Conservation (phyloP, 2,888 invertebrate genomes). For the Oligia strigilis region DNA sequence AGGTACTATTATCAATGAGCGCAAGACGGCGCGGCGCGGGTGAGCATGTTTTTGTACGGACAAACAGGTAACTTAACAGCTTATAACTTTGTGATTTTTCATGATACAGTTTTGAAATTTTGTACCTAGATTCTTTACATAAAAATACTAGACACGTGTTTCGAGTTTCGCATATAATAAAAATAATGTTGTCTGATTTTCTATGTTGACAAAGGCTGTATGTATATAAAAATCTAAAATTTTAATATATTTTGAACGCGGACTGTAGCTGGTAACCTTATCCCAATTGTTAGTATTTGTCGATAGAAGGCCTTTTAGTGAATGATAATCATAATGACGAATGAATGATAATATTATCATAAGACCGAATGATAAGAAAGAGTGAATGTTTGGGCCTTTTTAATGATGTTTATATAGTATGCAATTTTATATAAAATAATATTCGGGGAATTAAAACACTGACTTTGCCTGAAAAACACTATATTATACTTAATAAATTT, state of each 20-base stretch:
- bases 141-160: no score
- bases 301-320: slow-evolving; percentile 13
- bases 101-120: no score
- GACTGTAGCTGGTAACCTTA: slow-evolving; percentile 16
- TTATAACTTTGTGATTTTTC: no score
- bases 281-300: slow-evolving; percentile 4
- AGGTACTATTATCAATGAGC: no score
- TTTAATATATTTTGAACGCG: slow-evolving; percentile 27
- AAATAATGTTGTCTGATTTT: not conserved
- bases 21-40: no score
- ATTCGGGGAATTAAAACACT: not conserved
- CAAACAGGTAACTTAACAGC: no score
- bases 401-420: not conserved
- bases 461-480: not conserved
- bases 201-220: slow-evolving; percentile 19
- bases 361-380: slow-evolving; percentile 13
- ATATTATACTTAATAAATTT: slow-evolving; percentile 3
- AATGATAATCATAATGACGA: slow-evolving; percentile 13
- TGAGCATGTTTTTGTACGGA: no score
- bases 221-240: slow-evolving; percentile 33
- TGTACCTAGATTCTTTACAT: no score
- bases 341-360: slow-evolving; percentile 20
- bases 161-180: no score
- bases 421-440: slow-evolving; percentile 2
- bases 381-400: slow-evolving; percentile 4